Base-by-base conservation (phyloP, 2,113 vertebrate species). In the Garra rufa region DNA sequence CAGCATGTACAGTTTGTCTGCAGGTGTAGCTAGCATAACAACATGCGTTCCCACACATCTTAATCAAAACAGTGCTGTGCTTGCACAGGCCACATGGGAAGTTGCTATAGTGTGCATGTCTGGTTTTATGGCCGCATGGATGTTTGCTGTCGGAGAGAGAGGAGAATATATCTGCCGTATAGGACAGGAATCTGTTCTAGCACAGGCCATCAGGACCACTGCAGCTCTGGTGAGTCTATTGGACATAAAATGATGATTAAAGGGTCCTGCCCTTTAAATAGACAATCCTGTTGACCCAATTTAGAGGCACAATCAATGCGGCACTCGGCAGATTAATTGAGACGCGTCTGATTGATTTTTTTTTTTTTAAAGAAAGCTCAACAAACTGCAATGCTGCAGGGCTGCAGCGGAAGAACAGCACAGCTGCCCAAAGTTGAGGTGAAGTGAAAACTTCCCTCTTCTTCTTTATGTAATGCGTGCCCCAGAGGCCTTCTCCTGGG, bases 261-360 rank as follows among this genome's bases (percentile, higher is more conserved):
- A 91, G 94, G 95, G 94, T 93, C 94, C 90, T 94, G 92, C 90
- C 95, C 95, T 94, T 92, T 92, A 94, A 94, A 95, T 92, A 93
- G 95, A 95, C 91, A 94, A 91, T 91, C 94, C 92, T 92, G 91
- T 93, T 93, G 95, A 94, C 95, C 95, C 95, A 94, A 95, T 95
- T 95, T 94, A 94, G 94, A 94, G 90, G 91, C 84, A 89, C 92
- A 89, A 95, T 95, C 95, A 94, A 93, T 95, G 94, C 92, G 88
- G 87, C 90, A 92, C 93, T 86, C 43, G 85, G 89, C 92, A 95
- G 95, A 94, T 95, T 94, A 93, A 95, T 93, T 95, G 95, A 96
- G 94, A 94, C 91, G 91, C 93, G 91, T 91, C 88, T 86, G 90
- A 94, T 95, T 89, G 93, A 95, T 94, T 94, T 90, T 88, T 89